Conservation (phyloP, 2,888 invertebrate species). For the Tuberolachnus salignus region DNA sequence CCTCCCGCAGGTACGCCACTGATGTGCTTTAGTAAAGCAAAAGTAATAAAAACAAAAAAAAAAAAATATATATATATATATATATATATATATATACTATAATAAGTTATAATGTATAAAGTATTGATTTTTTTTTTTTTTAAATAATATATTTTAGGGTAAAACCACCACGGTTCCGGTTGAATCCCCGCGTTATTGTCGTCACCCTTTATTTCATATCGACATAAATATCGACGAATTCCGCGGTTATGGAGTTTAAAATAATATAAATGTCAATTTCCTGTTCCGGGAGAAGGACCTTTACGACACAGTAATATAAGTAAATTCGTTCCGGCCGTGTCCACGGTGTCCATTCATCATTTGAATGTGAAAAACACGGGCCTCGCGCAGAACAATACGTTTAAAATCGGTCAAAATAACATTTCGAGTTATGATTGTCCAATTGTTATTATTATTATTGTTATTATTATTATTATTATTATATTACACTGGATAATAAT, state of each 20-base stretch:
- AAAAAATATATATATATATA: too few species aligned
- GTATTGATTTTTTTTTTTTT: too few species aligned
- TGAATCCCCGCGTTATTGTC: background rate
- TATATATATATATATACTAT: too few species aligned
- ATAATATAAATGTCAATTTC: slow-evolving; percentile 46
- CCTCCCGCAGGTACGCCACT: too few species aligned
- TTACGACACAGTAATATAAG: slow-evolving; percentile 17
- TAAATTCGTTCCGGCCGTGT: slow-evolving; percentile 46
- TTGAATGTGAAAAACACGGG: slow-evolving; percentile 39
- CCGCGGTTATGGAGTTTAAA: slow-evolving; percentile 52
- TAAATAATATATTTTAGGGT: slow-evolving; percentile 23
- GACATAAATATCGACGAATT: slow-evolving; percentile 10
- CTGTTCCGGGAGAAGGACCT: slow-evolving; percentile 37
- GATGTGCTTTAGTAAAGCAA: too few species aligned
- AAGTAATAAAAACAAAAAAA: too few species aligned
- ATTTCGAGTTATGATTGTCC: slow-evolving; percentile 54
- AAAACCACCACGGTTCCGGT: slow-evolving; percentile 25
- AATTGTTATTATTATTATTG: slow-evolving; percentile 50
- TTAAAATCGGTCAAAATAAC: slow-evolving; percentile 55
- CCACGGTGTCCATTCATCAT: slow-evolving; percentile 51
- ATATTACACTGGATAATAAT: slow-evolving; percentile 35
- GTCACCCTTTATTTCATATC: slow-evolving; percentile 15
- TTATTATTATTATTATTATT: slow-evolving; percentile 25
- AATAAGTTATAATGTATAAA: too few species aligned
- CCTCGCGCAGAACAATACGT: slow-evolving; percentile 19